phyloP scores from a whole-genome alignment of 2,113 vertebrate genomes.

The Gavialis gangeticus region DNA sequence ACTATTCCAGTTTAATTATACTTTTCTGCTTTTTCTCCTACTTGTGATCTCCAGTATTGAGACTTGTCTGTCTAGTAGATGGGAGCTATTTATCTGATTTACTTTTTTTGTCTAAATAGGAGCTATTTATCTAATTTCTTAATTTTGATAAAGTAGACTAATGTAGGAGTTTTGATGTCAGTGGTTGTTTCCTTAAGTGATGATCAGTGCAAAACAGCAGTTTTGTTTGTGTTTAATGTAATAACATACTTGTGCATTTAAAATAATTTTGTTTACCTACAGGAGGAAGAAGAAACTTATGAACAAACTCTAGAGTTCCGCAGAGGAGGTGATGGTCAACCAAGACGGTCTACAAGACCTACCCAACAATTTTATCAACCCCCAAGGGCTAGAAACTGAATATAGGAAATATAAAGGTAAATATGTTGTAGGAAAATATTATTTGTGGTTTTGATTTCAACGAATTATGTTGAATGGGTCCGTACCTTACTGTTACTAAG shows the following conservation, averaged over 20 bases:
- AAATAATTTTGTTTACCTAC: conserved; percentile 75
- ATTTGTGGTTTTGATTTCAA: conserved; percentile 4
- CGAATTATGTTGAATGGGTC: background rate
- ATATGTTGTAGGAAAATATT: background rate
- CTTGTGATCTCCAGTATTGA: background rate
- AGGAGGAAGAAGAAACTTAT: conserved; percentile 95
- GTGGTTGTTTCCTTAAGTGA: background rate
- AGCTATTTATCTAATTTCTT: background rate
- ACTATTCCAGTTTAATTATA: background rate
- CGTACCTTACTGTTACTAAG: background rate
- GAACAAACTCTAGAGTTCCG: conserved; percentile 96
- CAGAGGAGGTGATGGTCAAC: conserved; percentile 94
- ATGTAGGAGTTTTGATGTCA: background rate
- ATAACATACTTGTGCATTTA: conserved; percentile 48
- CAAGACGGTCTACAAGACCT: conserved; percentile 89
- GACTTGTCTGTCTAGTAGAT: background rate
- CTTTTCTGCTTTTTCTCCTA: background rate
- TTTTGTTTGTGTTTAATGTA: background rate
- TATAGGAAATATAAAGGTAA: conserved; percentile 70
- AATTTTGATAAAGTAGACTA: background rate
- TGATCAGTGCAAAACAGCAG: background rate
- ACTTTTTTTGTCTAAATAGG: too few relatives aligned
- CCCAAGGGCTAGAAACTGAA: conserved; percentile 94
- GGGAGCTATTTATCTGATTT: background rate
- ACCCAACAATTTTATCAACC: conserved; percentile 98